A percentile compares a stretch with the other conserved stretches of the same genome.
Evolutionary conservation across 2,797 vertebrate species (phyloP).

Genomic region (Phataginus tetradactyla): DNA sequence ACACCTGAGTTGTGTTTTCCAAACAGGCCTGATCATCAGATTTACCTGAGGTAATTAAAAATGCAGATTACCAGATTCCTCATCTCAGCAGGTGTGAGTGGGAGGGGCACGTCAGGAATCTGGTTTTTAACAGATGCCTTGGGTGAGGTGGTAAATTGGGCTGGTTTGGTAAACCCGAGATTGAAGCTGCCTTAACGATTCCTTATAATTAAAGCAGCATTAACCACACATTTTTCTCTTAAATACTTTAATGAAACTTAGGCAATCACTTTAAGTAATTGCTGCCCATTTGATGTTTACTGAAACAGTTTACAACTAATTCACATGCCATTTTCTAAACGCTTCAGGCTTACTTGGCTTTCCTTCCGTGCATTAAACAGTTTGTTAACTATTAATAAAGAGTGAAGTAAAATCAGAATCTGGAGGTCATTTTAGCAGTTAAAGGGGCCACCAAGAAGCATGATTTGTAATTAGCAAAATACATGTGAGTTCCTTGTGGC

Average conservation of each 20-base stretch:
- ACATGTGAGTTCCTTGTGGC: conserved; percentile 43
- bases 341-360: conserved; percentile 84
- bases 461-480: conserved; percentile 73
- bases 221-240: conserved; percentile 71
- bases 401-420: conserved; percentile 75
- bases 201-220: conserved; percentile 63
- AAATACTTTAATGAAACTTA: conserved; percentile 82
- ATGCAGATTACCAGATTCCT: neutral
- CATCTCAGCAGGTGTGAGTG: neutral
- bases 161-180: conserved; percentile 47
- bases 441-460: conserved; percentile 66
- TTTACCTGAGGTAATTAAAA: neutral
- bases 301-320: conserved; percentile 85
- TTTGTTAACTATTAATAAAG: conserved; percentile 88
- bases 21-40: neutral
- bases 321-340: conserved; percentile 83
- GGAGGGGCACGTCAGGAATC: neutral
- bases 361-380: conserved; percentile 83
- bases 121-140: neutral
- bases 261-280: conserved; percentile 86
- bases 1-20: neutral
- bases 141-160: neutral
- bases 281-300: conserved; percentile 84
- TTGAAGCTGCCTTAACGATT: conserved; percentile 74
- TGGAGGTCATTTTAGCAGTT: conserved; percentile 80